Base-by-base conservation (phyloP, 1,140 invertebrate genomes). In the Leptonema lineaticorne region DNA sequence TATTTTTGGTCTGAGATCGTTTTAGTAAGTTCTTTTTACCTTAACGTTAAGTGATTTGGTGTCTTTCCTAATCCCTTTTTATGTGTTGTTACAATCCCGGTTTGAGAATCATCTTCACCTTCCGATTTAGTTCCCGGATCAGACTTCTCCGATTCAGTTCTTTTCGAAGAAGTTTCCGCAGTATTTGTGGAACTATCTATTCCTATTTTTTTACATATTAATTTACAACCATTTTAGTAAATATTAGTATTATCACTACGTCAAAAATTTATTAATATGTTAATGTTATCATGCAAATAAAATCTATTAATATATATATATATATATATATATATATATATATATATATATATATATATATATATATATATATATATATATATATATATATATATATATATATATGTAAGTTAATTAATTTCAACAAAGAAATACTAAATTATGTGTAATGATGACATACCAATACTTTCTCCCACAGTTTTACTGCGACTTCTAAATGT, bases 41-140 rank as follows among this genome's bases (percentile, higher is more conserved):
- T 92, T 77, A 95, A 83, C 74, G 92, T 95, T 80, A 94, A 86
- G 84, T 95, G 93, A 86, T 95, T 96, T 74, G 93, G 93, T 75
- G 93, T 95, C 76, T 89, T 86, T 72, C 93, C 93, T 78, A 95
- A 84, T 78, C 86, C 89, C 78, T 87, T 86, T 85, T 91, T 91
- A 78, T 83, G 79, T 73, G 82, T 82, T 79, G 81, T 82, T 77
- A 84, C 81, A 8, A 5, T 4, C 76, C 86, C 82, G 79, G 87
- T 83, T 77, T 88, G 85, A 41, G 88, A 89, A 75, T 94, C 91
- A 75, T 95, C 93, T 79, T 94, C 92, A 65, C 92, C 92, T 80
- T 95, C 93, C 8, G 91, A 92, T 80, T 93, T 93, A 63, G 89
- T 90, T 53, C 90, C 91, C 20, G 88, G 85, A 79, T 91, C 90